Evolutionary conservation across 1,140 invertebrate species (phyloP), one percentile per base, ranked within the genome.

Genomic region (Papilio glaucus): DNA sequence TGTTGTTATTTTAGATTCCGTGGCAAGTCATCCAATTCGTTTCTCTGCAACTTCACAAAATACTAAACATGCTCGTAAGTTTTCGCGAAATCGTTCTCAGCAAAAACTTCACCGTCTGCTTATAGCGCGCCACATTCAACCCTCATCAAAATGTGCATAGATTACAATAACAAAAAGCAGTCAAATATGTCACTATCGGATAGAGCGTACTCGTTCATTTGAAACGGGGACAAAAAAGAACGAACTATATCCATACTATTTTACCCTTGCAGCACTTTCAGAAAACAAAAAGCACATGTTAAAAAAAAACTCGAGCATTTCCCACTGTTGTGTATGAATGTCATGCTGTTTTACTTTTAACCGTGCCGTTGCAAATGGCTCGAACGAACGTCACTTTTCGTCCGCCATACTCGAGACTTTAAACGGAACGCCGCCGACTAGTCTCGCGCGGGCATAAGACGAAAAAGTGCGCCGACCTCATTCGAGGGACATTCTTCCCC

Each of bases 401-500:
- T 39, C 8, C 63, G 24, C 39, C 60, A 49, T 70, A 68, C 61
- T 70, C 45, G 45, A 67, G 63, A 41, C 67, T 72, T 77, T 73
- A 69, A 75, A 63, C 61, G 41, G 70, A 45, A 57, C 72, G 77
- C 39, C 83, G 85, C 72, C 84, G 75, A 79, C 73, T 73, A 74
- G 86, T 87, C 85, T 85, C 73, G 71, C 33, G 42, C 72, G 42
- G 69, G 69, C 77, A 75, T 76, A 73, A 80, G 77, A 77, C 75
- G 74, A 81, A 81, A 84, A 81, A 85, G 85, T 85, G 80, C 86
- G 84, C 77, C 85, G 85, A 86, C 85, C 85, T 81, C 82, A 78
- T 83, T 84, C 72, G 62, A 63, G 72, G 67, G 57, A 65, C 29
- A 29, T 33, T 26, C 33, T 39, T n/a, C 62, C 74, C 72, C 68